These are phyloP conservation scores for Hypercompe scribonia DNA, from an alignment of 2,888 invertebrate species.

Conservation along the genomic window DNA sequence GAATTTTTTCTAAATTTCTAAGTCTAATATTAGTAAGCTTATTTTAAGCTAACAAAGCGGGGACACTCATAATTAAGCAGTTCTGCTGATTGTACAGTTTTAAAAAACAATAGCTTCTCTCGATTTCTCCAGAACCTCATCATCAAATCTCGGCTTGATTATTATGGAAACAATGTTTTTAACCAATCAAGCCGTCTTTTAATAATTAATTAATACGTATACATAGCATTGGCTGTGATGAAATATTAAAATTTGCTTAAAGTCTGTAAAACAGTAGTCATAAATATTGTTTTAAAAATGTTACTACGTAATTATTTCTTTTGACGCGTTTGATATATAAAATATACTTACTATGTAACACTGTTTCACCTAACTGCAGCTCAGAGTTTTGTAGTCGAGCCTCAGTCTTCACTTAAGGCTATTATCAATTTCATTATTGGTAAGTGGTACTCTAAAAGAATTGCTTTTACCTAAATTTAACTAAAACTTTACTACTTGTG, in stretches of 20 bases:
- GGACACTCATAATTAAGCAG: no score
- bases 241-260: neutral
- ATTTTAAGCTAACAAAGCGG: no score
- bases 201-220: no score
- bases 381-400: neutral
- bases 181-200: no score
- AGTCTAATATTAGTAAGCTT: no score
- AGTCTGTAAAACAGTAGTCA: no score
- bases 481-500: neutral
- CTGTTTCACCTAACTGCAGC: constrained; percentile 3
- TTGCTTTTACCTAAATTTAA: neutral
- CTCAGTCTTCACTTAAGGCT: constrained; percentile 1
- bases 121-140: no score
- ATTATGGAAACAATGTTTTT: no score
- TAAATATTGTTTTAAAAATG: neutral
- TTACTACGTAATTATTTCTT: neutral
- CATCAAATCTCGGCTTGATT: no score
- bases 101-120: no score
- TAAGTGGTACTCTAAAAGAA: constrained; percentile 9
- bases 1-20: no score
- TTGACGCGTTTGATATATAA: neutral
- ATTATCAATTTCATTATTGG: constrained; percentile 9
- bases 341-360: neutral
- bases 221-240: neutral
- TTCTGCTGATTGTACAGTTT: no score